Evolutionary conservation across 1,140 invertebrate species (phyloP), one percentile per base, ranked within the genome.

Genomic region (Ceratina japonica): DNA sequence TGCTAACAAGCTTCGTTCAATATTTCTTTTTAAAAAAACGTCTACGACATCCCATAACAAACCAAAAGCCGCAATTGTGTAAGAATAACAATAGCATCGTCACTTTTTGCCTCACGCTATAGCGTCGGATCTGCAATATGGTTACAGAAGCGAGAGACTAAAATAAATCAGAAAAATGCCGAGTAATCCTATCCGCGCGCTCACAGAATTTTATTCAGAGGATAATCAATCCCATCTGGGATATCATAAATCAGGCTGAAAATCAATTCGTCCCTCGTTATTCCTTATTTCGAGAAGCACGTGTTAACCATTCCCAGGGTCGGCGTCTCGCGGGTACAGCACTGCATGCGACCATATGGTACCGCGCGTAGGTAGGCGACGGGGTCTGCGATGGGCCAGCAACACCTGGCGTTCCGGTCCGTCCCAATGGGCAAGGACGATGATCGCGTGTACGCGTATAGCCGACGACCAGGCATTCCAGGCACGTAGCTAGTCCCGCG

Each of bases 401-500:
- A 77, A 72, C 75, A 77, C 75, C 75, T 77, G 75, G 75, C 27
- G 27, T 24, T 24, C 8, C 5, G 12, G 20, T 44, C 49, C 49
- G 31, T 64, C 61, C 51, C 15, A 27, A 22, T 31, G 12, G 15
- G 3, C 3, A n/a, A 22, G 16, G 31, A 51, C 22, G 63, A 56
- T 13, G 74, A 58, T 75, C 74, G 22, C n/a, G 37, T 8, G 74
- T 59, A 20, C 12, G 37, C 8, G 58, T 13, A 37, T 51, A 20
- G 37, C 7, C n/a, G 27, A 22, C 22, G 18, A 20, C 75, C 18
- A 44, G 22, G 56, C 58, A 72, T 77, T 51, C 75, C 75, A 54
- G 68, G 75, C 75, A 77, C 75, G 75, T 77, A 77, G 58, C 68
- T 54, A 64, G 64, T 27, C 71, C 31, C 27, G 70, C 78, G 73